phyloP scores from a whole-genome alignment of 1,140 invertebrate genomes.

The Pseudobourletiella spinata region DNA sequence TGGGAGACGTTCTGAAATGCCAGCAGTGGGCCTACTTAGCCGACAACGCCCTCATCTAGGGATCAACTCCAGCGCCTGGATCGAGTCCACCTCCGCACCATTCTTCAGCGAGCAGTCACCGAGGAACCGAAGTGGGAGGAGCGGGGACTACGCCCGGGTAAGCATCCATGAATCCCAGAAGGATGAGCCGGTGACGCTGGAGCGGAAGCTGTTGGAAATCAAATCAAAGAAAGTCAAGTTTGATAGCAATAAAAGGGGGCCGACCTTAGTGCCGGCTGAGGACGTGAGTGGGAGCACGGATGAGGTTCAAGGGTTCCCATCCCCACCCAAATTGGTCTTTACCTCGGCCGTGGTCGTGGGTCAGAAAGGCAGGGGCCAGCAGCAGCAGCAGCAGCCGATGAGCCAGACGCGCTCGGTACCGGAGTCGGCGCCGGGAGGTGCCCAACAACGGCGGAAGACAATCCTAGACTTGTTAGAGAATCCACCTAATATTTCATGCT shows the following conservation, averaged over 20 bases:
- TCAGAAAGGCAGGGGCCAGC: background rate
- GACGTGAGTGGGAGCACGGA: background rate
- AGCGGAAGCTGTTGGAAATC: background rate
- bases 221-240: background rate
- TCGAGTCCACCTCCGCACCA: background rate
- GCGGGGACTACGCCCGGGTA: no score
- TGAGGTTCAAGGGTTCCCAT: background rate
- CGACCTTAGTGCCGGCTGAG: background rate
- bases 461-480: slow-evolving; percentile 11
- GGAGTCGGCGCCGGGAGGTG: background rate
- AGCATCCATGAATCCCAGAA: no score
- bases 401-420: background rate
- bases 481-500: slow-evolving; percentile 30
- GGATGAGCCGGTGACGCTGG: background rate
- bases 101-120: background rate
- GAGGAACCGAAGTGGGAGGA: background rate
- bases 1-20: background rate
- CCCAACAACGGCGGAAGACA: background rate
- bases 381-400: background rate
- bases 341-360: background rate
- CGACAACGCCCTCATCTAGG: background rate
- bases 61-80: background rate
- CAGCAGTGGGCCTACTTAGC: background rate
- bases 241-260: background rate
- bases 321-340: background rate